Percentiles rank a stretch among this genome's conserved stretches.
Conservation (phyloP, 2,113 vertebrate genomes). For the Sapajus apella region DNA sequence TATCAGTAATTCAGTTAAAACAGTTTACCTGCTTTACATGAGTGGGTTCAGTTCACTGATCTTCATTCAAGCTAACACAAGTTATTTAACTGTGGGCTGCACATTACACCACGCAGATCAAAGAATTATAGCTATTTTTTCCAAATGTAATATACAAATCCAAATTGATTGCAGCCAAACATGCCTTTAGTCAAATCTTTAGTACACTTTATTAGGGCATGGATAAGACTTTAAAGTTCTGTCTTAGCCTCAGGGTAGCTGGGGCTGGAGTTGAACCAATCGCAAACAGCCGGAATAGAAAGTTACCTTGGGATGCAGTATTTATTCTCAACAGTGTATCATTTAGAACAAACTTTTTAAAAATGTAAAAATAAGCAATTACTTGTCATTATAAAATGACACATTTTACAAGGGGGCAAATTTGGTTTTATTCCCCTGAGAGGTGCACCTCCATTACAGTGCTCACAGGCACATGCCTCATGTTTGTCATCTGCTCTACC, state of each 20-base stretch:
- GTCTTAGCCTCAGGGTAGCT: background rate
- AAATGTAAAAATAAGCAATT: constrained; percentile 64
- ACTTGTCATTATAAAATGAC: constrained; percentile 59
- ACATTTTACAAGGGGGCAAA: background rate
- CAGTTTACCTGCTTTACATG: constrained; percentile 40
- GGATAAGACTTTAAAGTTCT: constrained; percentile 60
- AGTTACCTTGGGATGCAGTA: background rate
- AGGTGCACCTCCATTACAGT: background rate
- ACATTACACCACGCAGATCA: background rate
- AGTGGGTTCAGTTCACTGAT: constrained; percentile 51
- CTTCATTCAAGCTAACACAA: constrained; percentile 39
- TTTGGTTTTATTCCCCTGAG: background rate
- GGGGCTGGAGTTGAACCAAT: background rate
- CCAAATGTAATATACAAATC: constrained; percentile 1
- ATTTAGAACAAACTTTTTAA: constrained; percentile 48
- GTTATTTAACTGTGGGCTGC: constrained; percentile 52
- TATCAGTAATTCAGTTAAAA: constrained; percentile 51
- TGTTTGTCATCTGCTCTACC: constrained; percentile 1
- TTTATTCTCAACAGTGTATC: constrained; percentile 20
- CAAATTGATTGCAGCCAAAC: constrained; percentile 43
- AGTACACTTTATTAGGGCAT: constrained; percentile 14
- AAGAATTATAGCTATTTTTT: constrained; percentile 27
- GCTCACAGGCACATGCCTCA: background rate
- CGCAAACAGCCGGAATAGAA: background rate
- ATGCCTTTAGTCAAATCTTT: constrained; percentile 65